phyloP scores from a whole-genome alignment of 2,113 vertebrate species.

The Atractosteus spatula region DNA sequence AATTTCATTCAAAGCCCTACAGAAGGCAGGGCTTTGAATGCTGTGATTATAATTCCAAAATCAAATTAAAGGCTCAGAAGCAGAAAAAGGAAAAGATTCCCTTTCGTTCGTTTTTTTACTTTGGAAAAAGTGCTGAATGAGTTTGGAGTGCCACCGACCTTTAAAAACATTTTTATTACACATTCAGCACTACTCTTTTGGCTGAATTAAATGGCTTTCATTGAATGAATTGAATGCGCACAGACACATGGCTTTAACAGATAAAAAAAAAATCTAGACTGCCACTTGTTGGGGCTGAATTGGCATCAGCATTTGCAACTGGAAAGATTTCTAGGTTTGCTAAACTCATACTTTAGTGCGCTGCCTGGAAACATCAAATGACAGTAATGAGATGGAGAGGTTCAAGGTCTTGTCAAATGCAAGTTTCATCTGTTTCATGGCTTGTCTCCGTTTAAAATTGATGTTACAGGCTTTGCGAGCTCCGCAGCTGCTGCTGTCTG shows the following conservation, averaged over 20 bases:
- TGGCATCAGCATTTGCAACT: background rate
- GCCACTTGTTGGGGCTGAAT: background rate
- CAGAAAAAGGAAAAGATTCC: too few species aligned
- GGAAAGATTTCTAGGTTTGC: background rate
- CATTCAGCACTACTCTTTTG: too few species aligned
- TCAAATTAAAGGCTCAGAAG: too few species aligned
- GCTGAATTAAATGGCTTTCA: too few species aligned
- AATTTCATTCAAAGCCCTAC: too few species aligned
- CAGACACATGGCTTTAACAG: too few species aligned
- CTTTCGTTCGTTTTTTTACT: too few species aligned
- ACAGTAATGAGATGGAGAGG: slow-evolving; percentile 29
- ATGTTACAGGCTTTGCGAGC: slow-evolving; percentile 51
- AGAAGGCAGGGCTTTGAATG: too few species aligned
- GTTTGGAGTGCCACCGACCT: too few species aligned
- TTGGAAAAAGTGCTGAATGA: too few species aligned
- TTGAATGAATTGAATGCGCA: background rate
- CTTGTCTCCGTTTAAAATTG: slow-evolving; percentile 54
- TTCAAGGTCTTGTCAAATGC: slow-evolving; percentile 49
- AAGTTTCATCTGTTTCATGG: slow-evolving; percentile 34
- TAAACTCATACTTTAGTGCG: slow-evolving; percentile 2
- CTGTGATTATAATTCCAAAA: too few species aligned
- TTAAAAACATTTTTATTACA: too few species aligned
- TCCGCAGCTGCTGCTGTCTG: slow-evolving; percentile 64
- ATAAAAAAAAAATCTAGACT: background rate
- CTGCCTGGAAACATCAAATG: slow-evolving; percentile 35